A percentile compares a stretch with the other conserved stretches of the same genome.
Evolutionary conservation across 2,888 invertebrate species (phyloP).

Genomic region (Drosophila infuscata): DNA sequence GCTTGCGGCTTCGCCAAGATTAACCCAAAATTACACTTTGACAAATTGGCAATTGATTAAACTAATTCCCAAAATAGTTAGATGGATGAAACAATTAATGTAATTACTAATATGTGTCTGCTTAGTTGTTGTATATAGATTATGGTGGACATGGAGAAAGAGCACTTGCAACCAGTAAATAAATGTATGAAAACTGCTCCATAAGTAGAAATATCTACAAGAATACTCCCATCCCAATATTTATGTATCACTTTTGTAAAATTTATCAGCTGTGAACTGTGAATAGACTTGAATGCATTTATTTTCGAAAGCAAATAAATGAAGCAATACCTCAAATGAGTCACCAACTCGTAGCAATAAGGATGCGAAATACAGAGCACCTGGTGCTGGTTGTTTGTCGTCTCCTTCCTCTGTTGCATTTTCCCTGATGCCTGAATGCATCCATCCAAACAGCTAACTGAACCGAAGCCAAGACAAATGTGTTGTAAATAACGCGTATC

Average conservation of each 20-base stretch:
- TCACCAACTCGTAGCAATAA: slow-evolving; percentile 25
- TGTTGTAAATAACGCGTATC: slow-evolving; percentile 73
- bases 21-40: neutral
- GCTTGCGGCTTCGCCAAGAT: slow-evolving; percentile 4
- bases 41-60: slow-evolving; percentile 36
- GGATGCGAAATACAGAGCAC: slow-evolving; percentile 25
- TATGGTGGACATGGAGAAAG: neutral
- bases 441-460: slow-evolving; percentile 23
- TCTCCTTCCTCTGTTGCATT: neutral
- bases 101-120: neutral
- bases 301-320: slow-evolving; percentile 13
- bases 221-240: neutral
- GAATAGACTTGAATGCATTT: slow-evolving; percentile 27
- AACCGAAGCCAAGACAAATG: slow-evolving; percentile 75
- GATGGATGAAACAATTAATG: slow-evolving; percentile 8
- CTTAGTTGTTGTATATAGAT: neutral
- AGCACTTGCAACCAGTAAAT: neutral
- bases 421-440: slow-evolving; percentile 5
- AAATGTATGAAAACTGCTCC: neutral
- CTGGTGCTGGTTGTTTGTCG: slow-evolving; percentile 13
- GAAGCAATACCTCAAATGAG: slow-evolving; percentile 25
- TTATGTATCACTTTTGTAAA: neutral
- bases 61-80: slow-evolving; percentile 9
- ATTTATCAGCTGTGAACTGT: slow-evolving; percentile 9
- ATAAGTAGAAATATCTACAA: neutral